These are phyloP conservation scores for Polyodon spathula DNA, from an alignment of 2,113 vertebrate species.

Conservation along the genomic window DNA sequence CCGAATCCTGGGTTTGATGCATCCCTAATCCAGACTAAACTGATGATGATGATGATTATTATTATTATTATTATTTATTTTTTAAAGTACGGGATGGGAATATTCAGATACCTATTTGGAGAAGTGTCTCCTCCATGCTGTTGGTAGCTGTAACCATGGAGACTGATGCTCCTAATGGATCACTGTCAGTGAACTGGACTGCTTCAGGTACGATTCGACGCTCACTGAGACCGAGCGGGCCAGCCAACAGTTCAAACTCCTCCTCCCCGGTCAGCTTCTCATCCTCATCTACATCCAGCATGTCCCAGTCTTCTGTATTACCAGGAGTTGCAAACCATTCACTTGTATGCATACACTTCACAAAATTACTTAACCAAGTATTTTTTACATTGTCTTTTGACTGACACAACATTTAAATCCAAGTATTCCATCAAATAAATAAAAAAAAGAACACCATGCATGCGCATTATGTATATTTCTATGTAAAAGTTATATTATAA, in stretches of 20 bases:
- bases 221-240: constrained; percentile 83
- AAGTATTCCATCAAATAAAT: no score
- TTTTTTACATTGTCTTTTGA: background rate
- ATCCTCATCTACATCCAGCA: constrained; percentile 90
- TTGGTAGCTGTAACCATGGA: constrained; percentile 97
- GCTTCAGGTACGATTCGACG: constrained; percentile 81
- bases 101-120: constrained; percentile 78
- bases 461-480: background rate
- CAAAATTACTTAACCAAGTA: background rate
- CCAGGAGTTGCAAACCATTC: constrained; percentile 23
- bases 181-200: constrained; percentile 91
- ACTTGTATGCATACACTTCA: constrained; percentile 10
- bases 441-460: background rate
- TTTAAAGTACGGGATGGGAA: no score
- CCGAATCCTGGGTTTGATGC: no score
- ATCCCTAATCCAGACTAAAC: no score
- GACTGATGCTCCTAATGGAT: constrained; percentile 85
- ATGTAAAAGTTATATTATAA: no score
- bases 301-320: constrained; percentile 91
- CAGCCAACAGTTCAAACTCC: constrained; percentile 88
- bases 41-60: no score
- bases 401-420: background rate
- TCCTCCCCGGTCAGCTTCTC: constrained; percentile 92
- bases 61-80: no score
- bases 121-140: constrained; percentile 93